Conservation (phyloP, 2,113 vertebrate species). For the Gopherus flavomarginatus region DNA sequence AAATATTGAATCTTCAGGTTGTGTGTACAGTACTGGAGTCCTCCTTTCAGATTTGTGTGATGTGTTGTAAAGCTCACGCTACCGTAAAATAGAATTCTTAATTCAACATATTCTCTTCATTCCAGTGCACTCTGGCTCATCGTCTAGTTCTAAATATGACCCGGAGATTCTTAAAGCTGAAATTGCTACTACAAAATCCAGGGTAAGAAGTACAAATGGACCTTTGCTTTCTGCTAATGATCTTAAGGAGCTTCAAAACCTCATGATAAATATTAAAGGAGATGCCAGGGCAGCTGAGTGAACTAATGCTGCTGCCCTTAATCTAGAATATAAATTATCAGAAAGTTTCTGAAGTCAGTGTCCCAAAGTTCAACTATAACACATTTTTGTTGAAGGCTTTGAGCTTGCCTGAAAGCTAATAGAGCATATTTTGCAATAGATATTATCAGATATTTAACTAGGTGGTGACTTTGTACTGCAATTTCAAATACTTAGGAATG, state of each 20-base stretch:
- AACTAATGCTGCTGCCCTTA: not conserved
- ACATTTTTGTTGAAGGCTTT: not conserved
- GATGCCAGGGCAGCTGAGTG: not conserved
- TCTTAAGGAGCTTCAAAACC: not conserved
- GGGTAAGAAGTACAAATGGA: slow-evolving; percentile 82
- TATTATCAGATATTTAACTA: not conserved
- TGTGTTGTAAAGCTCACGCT: not conserved
- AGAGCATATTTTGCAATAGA: not conserved
- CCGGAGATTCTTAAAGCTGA: slow-evolving; percentile 98
- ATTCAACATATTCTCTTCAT: slow-evolving; percentile 27
- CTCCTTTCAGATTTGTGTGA: not conserved
- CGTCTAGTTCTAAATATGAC: slow-evolving; percentile 96
- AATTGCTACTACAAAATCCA: slow-evolving; percentile 95
- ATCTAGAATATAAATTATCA: not conserved
- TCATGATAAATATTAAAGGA: not conserved
- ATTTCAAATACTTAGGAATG: not conserved
- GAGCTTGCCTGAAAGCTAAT: slow-evolving; percentile 26
- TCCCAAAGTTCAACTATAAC: not conserved
- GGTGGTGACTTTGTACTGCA: not conserved
- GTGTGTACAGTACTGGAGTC: not conserved
- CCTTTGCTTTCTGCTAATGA: not conserved
- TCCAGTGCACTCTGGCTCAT: slow-evolving; percentile 95
- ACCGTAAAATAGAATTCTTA: slow-evolving; percentile 1
- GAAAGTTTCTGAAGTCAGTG: rapidly evolving
- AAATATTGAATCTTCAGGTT: not conserved